Percentiles rank a stretch among this genome's conserved stretches.
Conservation (phyloP, 2,797 vertebrate genomes). For the Phrynocephalus vlangalii region DNA sequence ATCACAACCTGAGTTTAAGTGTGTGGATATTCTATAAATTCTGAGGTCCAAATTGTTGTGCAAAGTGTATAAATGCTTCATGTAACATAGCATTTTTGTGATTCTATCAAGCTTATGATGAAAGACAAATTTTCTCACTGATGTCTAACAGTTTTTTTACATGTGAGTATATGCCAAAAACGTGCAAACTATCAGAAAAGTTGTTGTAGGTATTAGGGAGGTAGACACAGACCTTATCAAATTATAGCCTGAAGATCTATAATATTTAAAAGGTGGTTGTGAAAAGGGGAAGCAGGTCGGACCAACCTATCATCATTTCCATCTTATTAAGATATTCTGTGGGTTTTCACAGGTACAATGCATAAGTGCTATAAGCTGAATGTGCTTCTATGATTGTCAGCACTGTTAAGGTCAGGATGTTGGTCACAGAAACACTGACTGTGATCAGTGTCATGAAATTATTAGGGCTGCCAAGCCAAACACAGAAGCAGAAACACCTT, state of each 20-base stretch:
- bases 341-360: no score
- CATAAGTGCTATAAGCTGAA: no score
- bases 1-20: not conserved
- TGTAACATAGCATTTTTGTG: not conserved
- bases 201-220: not conserved
- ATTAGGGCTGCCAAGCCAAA: no score
- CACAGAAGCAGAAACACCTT: no score
- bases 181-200: not conserved
- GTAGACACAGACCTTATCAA: not conserved
- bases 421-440: no score
- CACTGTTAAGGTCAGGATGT: no score
- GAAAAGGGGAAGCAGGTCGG: no score
- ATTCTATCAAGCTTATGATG: not conserved
- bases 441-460: no score
- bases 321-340: no score
- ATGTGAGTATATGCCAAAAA: no score
- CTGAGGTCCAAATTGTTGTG: not conserved
- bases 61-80: not conserved
- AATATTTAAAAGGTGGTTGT: not conserved
- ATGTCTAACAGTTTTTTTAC: not conserved
- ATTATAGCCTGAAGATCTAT: not conserved
- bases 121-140: not conserved
- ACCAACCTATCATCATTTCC: no score
- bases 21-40: not conserved
- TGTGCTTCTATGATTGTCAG: no score